Evolutionary conservation across 2,888 invertebrate genomes (phyloP), one percentile per base, ranked within the genome.

Genomic region (Andrena haemorrhoa): DNA sequence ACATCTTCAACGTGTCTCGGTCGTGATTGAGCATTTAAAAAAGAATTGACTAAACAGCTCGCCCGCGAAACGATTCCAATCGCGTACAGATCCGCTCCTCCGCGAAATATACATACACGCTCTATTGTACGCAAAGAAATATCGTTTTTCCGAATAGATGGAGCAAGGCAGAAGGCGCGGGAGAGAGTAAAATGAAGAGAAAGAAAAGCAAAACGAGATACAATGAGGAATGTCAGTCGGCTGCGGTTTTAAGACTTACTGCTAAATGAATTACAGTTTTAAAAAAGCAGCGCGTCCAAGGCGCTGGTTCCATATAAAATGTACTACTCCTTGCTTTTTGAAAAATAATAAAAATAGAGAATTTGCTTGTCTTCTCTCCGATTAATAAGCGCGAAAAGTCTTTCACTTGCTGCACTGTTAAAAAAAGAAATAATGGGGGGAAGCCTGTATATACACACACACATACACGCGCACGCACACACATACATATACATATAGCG

Each of bases 311-410:
- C 23, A 71, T 79, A 83, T 84, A 84, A 84, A 79, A 83, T 60
- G 58, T 63, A 69, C 35, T 31, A 51, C 33, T 33, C 51, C 26
- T 33, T 31, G 41, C 12, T n/a, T 64, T 35, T 68, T 29, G 58
- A 60, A 77, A 82, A 86, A 72, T 75, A 76, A 85, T 84, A 84
- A 83, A 84, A 58, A 75, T 75, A 82, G 85, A 75, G 33, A 33
- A 82, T 79, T 80, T 77, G 35, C 29, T 71, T 12, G 64, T 12
- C 49, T 72, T 71, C 35, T 68, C 65, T 49, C 49, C 56, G 71
- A 71, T 71, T 26, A 49, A 41, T n/a, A 49, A 51, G 60, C 31
- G 16, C 23, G 75, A 76, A 53, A 68, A 63, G 49, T 12, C 16
- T 16, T 12, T n/a, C 56, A 51, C 35, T 10, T 16, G n/a, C 10